Conservation (phyloP, 2,797 vertebrate genomes). For the Myotis myotis region DNA sequence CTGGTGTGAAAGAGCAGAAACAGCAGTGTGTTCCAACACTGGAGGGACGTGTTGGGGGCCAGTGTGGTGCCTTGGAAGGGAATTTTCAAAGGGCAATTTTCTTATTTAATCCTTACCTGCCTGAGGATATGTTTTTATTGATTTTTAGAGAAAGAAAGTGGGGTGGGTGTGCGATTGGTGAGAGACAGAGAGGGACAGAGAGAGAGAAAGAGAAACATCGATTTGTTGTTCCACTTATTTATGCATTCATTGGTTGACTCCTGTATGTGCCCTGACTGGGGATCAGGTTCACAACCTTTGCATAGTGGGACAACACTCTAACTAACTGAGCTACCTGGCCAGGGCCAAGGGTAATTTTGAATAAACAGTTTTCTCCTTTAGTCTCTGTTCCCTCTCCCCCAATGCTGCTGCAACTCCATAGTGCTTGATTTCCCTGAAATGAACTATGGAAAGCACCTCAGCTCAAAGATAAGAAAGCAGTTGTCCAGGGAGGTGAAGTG, state of each 20-base stretch:
- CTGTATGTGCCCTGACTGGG: background rate
- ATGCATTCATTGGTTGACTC: background rate
- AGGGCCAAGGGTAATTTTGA: background rate
- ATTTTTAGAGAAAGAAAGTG: background rate
- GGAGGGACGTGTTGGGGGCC: background rate
- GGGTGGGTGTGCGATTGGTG: no score
- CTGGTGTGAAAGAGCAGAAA: background rate
- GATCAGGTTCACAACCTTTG: background rate
- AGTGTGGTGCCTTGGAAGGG: background rate
- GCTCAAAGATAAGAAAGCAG: background rate
- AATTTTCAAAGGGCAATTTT: background rate
- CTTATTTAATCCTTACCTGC: background rate
- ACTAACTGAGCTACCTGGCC: background rate
- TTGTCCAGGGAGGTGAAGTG: background rate
- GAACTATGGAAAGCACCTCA: background rate
- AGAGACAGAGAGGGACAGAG: background rate
- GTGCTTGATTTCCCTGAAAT: background rate
- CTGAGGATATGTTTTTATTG: background rate
- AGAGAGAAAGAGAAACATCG: background rate
- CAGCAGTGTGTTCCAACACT: accelerated
- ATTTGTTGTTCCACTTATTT: background rate
- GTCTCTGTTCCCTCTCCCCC: background rate
- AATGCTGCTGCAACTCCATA: background rate
- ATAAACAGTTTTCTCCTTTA: background rate
- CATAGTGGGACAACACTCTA: background rate